phyloP scores from a whole-genome alignment of 2,797 vertebrate genomes.

The Eurystomus glaucurus region DNA sequence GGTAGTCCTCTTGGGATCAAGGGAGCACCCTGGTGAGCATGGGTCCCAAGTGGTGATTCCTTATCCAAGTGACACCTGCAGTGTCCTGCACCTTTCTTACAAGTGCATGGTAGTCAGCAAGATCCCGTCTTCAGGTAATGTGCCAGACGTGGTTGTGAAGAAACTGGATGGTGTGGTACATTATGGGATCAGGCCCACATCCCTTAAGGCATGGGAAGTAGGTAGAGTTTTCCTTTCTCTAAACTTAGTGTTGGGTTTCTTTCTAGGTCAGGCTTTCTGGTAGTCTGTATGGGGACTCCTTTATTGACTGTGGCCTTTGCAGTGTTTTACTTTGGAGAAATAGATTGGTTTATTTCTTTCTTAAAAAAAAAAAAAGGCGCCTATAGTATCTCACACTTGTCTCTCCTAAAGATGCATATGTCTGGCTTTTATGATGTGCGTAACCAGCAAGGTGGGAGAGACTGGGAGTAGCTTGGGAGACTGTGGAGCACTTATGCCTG shows the following conservation, averaged over 20 bases:
- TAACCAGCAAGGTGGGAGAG: conserved; percentile 32
- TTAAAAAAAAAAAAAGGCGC: background rate
- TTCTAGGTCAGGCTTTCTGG: background rate
- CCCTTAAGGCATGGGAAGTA: background rate
- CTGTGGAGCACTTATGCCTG: background rate
- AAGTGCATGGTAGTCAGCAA: background rate
- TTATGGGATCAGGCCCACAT: background rate
- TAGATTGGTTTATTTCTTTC: background rate
- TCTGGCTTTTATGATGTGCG: background rate
- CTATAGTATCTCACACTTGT: background rate
- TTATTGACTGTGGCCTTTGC: background rate
- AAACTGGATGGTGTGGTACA: accelerated
- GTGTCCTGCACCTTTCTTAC: background rate
- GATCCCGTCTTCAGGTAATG: background rate
- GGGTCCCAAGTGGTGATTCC: background rate
- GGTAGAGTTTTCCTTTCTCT: background rate
- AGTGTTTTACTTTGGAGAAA: background rate
- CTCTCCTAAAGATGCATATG: background rate
- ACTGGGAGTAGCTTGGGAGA: conserved; percentile 23
- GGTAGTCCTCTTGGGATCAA: background rate
- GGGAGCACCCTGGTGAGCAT: background rate
- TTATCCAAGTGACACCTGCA: background rate
- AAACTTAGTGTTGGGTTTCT: background rate
- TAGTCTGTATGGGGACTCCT: background rate
- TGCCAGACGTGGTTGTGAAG: background rate